Conservation (phyloP, 2,113 vertebrate species). For the Guaruba guarouba region DNA sequence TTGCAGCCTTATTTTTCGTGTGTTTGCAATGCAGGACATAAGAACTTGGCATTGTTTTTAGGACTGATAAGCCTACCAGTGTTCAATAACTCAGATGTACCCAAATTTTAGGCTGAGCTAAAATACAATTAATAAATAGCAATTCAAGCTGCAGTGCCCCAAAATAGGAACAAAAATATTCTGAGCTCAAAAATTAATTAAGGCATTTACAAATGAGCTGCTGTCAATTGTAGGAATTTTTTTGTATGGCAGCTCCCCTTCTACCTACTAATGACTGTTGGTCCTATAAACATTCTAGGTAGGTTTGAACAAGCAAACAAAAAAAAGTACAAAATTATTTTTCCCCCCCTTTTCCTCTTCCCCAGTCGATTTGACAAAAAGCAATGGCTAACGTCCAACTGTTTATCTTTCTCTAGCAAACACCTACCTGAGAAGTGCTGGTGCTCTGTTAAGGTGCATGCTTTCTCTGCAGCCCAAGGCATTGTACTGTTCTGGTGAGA, state of each 20-base stretch:
- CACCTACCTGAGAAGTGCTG: slow-evolving; percentile 19
- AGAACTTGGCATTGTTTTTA: slow-evolving; percentile 22
- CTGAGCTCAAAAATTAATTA: slow-evolving; percentile 3
- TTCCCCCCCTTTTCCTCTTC: neutral
- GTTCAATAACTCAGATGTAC: neutral
- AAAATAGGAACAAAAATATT: neutral
- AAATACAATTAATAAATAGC: neutral
- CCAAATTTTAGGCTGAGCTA: neutral
- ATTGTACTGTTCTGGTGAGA: neutral
- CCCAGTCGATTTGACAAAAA: neutral
- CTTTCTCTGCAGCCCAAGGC: slow-evolving; percentile 28
- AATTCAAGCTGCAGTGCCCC: neutral
- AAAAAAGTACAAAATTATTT: neutral
- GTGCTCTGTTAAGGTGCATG: neutral
- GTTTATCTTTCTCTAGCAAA: neutral
- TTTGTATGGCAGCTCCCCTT: neutral
- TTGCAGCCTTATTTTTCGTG: neutral
- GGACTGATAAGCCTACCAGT: slow-evolving; percentile 15
- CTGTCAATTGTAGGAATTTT: neutral
- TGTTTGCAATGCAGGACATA: neutral
- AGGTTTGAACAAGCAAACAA: neutral
- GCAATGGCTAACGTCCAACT: neutral
- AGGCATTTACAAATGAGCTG: neutral
- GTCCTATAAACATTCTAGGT: neutral
- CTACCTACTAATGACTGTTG: neutral